Evolutionary conservation across 1,140 invertebrate genomes (phyloP), one percentile per base, ranked within the genome.

Genomic region (Notospermus geniculatus): DNA sequence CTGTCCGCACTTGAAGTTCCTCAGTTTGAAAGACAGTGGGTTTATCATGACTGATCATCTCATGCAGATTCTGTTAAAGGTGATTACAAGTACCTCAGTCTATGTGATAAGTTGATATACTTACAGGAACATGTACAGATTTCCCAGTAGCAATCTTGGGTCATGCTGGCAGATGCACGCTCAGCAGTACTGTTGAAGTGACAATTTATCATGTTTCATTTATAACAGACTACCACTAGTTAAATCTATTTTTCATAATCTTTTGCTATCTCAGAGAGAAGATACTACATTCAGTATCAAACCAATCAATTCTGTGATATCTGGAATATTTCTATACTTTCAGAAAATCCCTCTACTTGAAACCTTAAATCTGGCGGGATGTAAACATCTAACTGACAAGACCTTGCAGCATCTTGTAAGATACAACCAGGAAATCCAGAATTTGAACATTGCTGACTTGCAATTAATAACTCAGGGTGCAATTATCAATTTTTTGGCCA

Each of bases 31-130:
- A 28, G 63, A 72, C 57, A 70, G 72, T 68, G 69, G 73, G 2
- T 75, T 73, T 60, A 60, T 75, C 13, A 54, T 73, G 30, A 75
- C 70, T 5, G 73, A 75, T 56, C 68, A 36, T 27, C 22, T 71
- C 28, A 64, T 70, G 43, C 57, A 62, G 36, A 67, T 70, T 32
- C 30, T 74, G 15, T 36, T 67, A 19, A 72, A 71, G 65, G 72
- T 72, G 63, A 61, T 22, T 27, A 1, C 5, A 29, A 32, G 11
- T 19, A n/a, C 29, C 13, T 13, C 29, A n/a, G n/a, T n/a, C n/a
- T n/a, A n/a, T n/a, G n/a, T n/a, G n/a, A n/a, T n/a, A n/a, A n/a
- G n/a, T n/a, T n/a, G n/a, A n/a, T n/a, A n/a, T n/a, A n/a, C n/a
- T n/a, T n/a, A n/a, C n/a, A n/a, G n/a, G n/a, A n/a, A n/a, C n/a